Conservation (phyloP, 2,888 invertebrate genomes). For the Diplazon laetatorius region DNA sequence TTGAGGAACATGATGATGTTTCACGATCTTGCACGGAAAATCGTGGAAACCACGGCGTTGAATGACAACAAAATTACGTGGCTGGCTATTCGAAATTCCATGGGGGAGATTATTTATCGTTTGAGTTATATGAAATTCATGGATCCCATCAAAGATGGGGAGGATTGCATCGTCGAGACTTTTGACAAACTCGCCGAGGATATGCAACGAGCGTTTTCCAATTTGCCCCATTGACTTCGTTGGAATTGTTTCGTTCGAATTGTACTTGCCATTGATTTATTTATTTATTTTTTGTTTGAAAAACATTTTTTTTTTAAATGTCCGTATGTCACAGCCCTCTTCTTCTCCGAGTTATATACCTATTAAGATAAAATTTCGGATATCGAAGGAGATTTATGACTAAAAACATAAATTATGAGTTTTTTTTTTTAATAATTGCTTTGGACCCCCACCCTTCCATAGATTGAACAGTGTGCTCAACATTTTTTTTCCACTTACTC, state of each 20-base stretch:
- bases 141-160: constrained; percentile 98
- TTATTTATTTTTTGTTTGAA: too few relatives aligned
- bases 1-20: constrained; percentile 97
- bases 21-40: constrained; percentile 97
- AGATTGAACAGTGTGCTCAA: too few relatives aligned
- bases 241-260: not conserved
- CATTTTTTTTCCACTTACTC: too few relatives aligned
- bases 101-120: constrained; percentile 96
- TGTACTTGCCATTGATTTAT: not conserved
- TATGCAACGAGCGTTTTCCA: constrained; percentile 97
- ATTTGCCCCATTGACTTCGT: constrained; percentile 91
- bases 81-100: constrained; percentile 95
- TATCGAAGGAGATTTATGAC: too few relatives aligned
- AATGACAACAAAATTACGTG: constrained; percentile 98
- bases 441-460: too few relatives aligned
- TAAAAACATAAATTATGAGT: too few relatives aligned
- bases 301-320: not conserved
- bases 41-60: constrained; percentile 97
- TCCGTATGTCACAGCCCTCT: not conserved
- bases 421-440: too few relatives aligned
- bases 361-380: too few relatives aligned
- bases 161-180: constrained; percentile 96
- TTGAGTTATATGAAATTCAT: constrained; percentile 99
- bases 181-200: constrained; percentile 97
- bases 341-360: too few relatives aligned